Conservation (phyloP, 37 sponge, comb jelly and placozoan species). For the Cladorhizidae sp. region DNA sequence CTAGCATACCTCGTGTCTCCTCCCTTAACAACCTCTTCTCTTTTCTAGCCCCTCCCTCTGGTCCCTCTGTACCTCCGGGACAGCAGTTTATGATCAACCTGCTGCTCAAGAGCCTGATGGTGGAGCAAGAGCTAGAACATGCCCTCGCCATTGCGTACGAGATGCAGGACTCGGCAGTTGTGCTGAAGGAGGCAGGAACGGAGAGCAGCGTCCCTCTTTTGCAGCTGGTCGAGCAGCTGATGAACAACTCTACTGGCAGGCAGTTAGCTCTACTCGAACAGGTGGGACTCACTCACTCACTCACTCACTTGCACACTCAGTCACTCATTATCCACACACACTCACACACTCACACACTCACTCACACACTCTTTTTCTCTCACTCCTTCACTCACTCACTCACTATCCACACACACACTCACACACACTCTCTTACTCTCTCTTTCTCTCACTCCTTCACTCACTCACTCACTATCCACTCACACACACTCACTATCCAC, state of each 20-base stretch:
- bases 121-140: conserved; percentile 72
- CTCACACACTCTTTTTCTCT: too few relatives aligned
- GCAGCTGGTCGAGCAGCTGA: conserved; percentile 74
- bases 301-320: too few relatives aligned
- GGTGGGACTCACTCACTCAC: conserved; percentile 30
- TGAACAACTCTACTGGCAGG: conserved; percentile 54
- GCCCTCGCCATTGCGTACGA: conserved; percentile 75
- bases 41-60: background rate
- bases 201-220: conserved; percentile 64
- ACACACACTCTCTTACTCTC: too few relatives aligned
- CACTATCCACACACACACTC: too few relatives aligned
- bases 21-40: too few relatives aligned
- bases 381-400: too few relatives aligned
- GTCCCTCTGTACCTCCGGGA: conserved; percentile 50
- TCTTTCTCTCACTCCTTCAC: too few relatives aligned
- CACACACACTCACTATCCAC: too few relatives aligned
- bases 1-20: background rate
- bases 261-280: conserved; percentile 46
- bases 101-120: conserved; percentile 80
- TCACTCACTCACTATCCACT: too few relatives aligned
- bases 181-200: background rate
- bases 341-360: too few relatives aligned
- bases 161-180: conserved; percentile 16
- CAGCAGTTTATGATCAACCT: conserved; percentile 85
- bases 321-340: too few relatives aligned